Conservation (phyloP, 2,113 vertebrate genomes). For the Siniperca chuatsi region DNA sequence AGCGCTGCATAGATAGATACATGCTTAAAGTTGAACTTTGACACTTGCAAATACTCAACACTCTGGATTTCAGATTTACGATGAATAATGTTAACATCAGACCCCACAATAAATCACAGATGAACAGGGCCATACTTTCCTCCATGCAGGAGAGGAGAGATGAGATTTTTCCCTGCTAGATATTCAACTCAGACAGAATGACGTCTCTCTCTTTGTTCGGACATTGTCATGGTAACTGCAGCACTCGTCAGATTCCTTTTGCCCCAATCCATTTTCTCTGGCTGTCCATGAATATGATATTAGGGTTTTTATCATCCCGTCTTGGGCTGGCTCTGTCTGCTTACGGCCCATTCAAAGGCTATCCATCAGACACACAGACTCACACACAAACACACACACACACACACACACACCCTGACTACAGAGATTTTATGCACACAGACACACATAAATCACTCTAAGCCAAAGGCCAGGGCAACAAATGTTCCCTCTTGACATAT, state of each 20-base stretch:
- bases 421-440: constrained; percentile 57
- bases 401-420: constrained; percentile 41
- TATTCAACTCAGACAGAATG: constrained; percentile 67
- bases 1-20: constrained; percentile 13
- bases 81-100: constrained; percentile 46
- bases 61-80: constrained; percentile 46
- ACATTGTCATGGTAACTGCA: constrained; percentile 82
- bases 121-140: constrained; percentile 26
- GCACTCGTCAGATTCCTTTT: constrained; percentile 72
- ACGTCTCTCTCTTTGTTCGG: constrained; percentile 70
- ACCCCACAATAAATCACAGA: constrained; percentile 49
- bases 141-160: constrained; percentile 34
- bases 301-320: constrained; percentile 79
- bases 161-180: constrained; percentile 64
- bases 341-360: constrained; percentile 72
- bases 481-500: constrained; percentile 66
- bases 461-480: constrained; percentile 70
- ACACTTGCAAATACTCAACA: constrained; percentile 32
- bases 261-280: constrained; percentile 75
- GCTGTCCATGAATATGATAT: constrained; percentile 83
- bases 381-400: constrained; percentile 15
- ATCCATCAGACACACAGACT: constrained; percentile 60
- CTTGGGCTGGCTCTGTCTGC: constrained; percentile 66
- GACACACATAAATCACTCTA: constrained; percentile 59
- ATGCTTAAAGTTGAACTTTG: constrained; percentile 37